A percentile compares a stretch with the other conserved stretches of the same genome.
phyloP scores from a whole-genome alignment of 2,797 vertebrate genomes.

The Naso thynnoides region DNA sequence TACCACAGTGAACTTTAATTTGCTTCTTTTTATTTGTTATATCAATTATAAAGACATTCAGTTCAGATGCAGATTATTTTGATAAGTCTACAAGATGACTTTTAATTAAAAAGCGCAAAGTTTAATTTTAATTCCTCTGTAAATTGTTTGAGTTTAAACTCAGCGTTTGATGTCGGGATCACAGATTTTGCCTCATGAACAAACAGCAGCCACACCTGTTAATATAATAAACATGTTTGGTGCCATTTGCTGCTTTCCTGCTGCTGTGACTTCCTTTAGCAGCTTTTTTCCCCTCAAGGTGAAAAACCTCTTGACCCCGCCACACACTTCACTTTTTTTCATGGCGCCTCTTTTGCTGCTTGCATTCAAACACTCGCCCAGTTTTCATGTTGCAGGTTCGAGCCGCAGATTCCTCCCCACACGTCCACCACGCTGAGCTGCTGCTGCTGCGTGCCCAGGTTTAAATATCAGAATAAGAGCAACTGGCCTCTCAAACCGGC shows the following conservation, averaged over 20 bases:
- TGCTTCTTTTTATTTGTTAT: no score
- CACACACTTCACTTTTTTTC: background rate
- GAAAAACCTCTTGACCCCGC: background rate
- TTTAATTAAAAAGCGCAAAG: background rate
- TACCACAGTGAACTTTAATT: no score
- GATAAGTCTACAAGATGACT: background rate
- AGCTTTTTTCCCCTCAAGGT: background rate
- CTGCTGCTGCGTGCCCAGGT: conserved; percentile 68
- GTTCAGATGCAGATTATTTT: no score
- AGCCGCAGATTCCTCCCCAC: conserved; percentile 43
- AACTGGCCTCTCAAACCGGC: conserved; percentile 77
- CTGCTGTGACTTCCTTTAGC: conserved; percentile 26
- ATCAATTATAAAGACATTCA: no score
- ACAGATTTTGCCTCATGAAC: background rate
- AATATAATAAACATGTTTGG: conserved; percentile 12
- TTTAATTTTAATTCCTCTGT: no score
- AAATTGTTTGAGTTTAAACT: background rate
- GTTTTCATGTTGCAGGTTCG: conserved; percentile 15
- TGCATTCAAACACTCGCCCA: background rate
- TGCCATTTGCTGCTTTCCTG: conserved; percentile 25
- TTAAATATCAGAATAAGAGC: conserved; percentile 78
- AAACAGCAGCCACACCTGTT: conserved; percentile 29
- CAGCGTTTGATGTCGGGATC: background rate
- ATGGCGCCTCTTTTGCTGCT: background rate
- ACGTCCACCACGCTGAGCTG: conserved; percentile 50